phyloP scores from a whole-genome alignment of 2,797 vertebrate species.

The Harpagifer antarcticus region DNA sequence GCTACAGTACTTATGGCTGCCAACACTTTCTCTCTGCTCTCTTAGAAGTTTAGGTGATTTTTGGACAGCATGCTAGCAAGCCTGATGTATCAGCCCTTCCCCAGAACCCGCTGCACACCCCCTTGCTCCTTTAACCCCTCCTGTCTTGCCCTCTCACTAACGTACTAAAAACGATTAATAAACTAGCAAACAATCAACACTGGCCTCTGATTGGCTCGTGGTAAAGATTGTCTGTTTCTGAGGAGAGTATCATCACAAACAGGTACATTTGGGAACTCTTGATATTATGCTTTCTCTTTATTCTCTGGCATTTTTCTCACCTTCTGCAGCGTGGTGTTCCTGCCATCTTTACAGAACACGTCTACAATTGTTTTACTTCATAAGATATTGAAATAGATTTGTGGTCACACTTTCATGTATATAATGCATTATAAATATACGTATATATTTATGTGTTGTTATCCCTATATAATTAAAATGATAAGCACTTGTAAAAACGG shows the following conservation, averaged over 20 bases:
- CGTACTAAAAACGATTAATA: conserved; percentile 61
- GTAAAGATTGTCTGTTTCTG: conserved; percentile 1
- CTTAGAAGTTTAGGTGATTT: neutral
- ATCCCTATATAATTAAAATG: too few relatives aligned
- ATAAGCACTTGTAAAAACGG: too few relatives aligned
- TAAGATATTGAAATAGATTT: too few relatives aligned
- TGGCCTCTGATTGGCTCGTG: conserved; percentile 29
- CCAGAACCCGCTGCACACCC: conserved; percentile 41
- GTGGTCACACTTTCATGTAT: too few relatives aligned
- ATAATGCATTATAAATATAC: too few relatives aligned
- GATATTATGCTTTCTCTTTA: neutral
- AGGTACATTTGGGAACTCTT: conserved; percentile 10
- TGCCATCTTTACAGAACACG: neutral
- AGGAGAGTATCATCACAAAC: neutral
- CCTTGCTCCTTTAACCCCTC: conserved; percentile 39
- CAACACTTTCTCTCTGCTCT: neutral
- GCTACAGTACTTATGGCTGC: neutral
- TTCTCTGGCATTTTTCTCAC: neutral
- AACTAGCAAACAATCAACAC: neutral
- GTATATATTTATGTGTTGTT: too few relatives aligned
- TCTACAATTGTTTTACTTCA: neutral
- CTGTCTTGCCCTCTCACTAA: conserved; percentile 67
- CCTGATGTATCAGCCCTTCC: conserved; percentile 17
- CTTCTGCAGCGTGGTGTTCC: neutral
- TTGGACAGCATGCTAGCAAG: conserved; percentile 64